Conservation (phyloP, 1,140 invertebrate species). For the Steinernema khuongi region DNA sequence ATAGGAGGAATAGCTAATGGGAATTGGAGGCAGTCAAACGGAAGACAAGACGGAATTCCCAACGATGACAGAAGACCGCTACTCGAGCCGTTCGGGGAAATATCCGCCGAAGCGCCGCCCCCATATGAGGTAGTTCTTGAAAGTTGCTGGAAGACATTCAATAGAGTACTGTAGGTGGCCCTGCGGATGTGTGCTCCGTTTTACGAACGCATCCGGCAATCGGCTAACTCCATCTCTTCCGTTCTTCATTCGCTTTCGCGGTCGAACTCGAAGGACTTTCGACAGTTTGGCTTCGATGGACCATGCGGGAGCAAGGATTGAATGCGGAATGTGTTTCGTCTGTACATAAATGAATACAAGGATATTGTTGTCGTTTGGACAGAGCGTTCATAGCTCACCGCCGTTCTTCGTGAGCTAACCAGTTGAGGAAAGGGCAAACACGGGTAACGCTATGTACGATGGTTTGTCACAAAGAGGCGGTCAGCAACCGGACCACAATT, state of each 20-base stretch:
- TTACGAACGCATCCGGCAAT: conserved; percentile 52
- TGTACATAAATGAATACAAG: neutral
- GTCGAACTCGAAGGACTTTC: conserved; percentile 45
- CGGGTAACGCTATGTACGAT: neutral
- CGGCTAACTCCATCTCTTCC: conserved; percentile 51
- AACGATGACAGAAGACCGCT: conserved; percentile 25
- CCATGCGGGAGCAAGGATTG: conserved; percentile 6
- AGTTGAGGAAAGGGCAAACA: neutral
- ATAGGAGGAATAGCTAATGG: conserved; percentile 35
- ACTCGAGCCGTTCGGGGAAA: conserved; percentile 12
- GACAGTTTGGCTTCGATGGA: conserved; percentile 23
- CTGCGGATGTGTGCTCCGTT: conserved; percentile 54
- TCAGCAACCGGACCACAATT: neutral
- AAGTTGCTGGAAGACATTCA: neutral
- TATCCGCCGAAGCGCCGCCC: conserved; percentile 51
- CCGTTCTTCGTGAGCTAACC: no score
- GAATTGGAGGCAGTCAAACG: conserved; percentile 16
- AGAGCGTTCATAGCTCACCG: no score
- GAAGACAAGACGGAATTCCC: conserved; percentile 7
- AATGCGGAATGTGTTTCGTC: neutral
- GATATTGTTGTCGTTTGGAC: no score
- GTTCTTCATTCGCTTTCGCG: conserved; percentile 45
- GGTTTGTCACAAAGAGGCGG: neutral
- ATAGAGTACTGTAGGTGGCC: conserved; percentile 42
- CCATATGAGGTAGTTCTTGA: conserved; percentile 48